Evolutionary conservation across 2,888 invertebrate genomes (phyloP), one percentile per base, ranked within the genome.

Genomic region (Cordilura impudica): DNA sequence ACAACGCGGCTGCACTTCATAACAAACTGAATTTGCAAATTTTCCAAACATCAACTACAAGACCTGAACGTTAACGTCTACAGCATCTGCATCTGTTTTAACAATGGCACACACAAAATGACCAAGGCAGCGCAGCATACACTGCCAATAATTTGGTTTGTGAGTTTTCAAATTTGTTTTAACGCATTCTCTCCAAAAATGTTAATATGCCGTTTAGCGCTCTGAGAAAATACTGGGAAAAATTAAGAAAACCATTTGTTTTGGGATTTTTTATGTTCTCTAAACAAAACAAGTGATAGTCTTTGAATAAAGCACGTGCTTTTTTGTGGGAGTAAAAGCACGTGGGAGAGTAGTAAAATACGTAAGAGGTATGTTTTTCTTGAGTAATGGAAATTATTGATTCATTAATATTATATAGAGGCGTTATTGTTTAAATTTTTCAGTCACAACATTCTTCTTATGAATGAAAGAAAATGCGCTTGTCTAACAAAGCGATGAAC

Each of bases 21-120:
- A 86, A 84, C 84, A 86, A 87, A 87, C 87, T 87, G 84, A 87
- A 81, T 82, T 83, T 84, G 85, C 81, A 82, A 86, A 85, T 86
- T 86, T 87, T 87, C 83, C 84, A 82, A 85, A 86, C 85, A 85
- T 85, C 86, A 83, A 82, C 77, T 61, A 63, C 79, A 54, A 56
- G 12, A 53, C 21, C 16, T 45, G 56, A 63, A 58, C 26, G 45
- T 63, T 54, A 83, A 84, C 82, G 81, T 77, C 83, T 74, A 76
- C 82, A 76, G 54, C 74, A 77, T 80, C 81, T 65, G 84, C 51
- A 65, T 63, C 63, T 69, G 61, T 47, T 35, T 23, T 14, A 16
- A 51, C 39, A 7, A 58, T 58, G 49, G 45, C 60, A 43, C 14
- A 72, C 31, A 18, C n/a, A 56, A 39, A 69, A 23, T 31, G 61